Base-by-base conservation (phyloP, 2,888 invertebrate species). In the Molorchus minor region DNA sequence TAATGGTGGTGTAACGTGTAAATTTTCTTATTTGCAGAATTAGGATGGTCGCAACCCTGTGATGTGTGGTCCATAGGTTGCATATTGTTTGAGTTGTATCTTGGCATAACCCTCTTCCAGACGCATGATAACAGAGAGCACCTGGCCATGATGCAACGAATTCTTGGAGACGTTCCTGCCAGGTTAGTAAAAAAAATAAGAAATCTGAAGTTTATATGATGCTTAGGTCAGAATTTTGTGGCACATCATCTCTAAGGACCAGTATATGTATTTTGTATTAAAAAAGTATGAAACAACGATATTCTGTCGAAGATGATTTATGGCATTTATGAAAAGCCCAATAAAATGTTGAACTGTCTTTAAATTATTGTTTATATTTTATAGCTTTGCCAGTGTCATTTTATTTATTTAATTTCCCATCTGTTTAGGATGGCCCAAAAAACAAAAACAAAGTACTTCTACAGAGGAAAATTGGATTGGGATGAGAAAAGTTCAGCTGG, bases 31-130 rank as follows among this genome's bases (percentile, higher is more conserved):
- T 54, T 84, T 84, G n/a, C 86, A 92, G 99, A 99, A 84, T 85
- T 99, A 72, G 99, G 98, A 44, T 99, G 99, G 99, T 86, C 95
- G 45, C 98, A 99, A 82, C 96, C 98, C 12, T 99, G 99, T 83
- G 99, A 99, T 84, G 97, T 99, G 59, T 99, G 99, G 99, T 98
- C 98, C 47, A 93, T 99, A 78, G 99, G 99, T 13, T 99, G 99
- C 83, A 99, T 99, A 74, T 89, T 99, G 82, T 99, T 99, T 83
- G 99, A 99, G 85, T 84, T 99, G 75, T 98, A 98, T 84, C 88
- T 97, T 78, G 98, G 98, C 72, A 95, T 96, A 78, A 98, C 98
- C 62, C 87, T 99, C 71, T 99, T 99, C 87, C 97, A 99, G 88
- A 99, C 99, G 33, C 99, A 99, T 83, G 98, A 99, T 84, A 99